Conservation (phyloP, 1,140 invertebrate species). For the Rhagoletis zephyria region DNA sequence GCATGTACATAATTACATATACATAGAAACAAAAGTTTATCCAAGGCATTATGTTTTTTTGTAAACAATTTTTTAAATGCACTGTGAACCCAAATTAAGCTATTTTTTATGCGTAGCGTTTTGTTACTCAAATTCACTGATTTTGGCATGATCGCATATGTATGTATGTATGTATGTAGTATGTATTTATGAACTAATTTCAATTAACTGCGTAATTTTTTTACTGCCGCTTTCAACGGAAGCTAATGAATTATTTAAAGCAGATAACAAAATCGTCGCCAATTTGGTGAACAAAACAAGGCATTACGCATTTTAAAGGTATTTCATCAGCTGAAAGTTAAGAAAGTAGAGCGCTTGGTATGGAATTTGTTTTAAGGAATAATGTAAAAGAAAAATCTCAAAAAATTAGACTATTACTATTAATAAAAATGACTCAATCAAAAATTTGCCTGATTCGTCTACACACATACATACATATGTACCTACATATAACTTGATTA, state of each 20-base stretch:
- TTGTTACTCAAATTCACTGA: no score
- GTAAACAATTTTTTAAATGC: not conserved
- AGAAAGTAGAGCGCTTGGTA: not conserved
- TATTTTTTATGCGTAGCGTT: not conserved
- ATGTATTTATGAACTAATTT: not conserved
- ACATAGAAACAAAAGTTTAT: no score
- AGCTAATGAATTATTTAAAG: constrained; percentile 27
- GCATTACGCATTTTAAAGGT: not conserved
- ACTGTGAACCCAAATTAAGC: not conserved
- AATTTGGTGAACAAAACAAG: not conserved
- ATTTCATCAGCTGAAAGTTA: not conserved
- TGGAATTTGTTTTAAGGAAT: no score
- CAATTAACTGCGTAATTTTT: not conserved
- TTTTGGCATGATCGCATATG: not conserved
- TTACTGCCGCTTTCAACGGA: not conserved
- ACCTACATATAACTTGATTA: not conserved
- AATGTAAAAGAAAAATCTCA: no score
- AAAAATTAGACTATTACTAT: no score
- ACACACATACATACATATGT: not conserved
- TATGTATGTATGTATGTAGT: no score
- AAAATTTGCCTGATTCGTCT: not conserved
- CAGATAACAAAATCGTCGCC: not conserved
- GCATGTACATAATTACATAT: no score
- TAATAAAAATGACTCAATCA: no score
- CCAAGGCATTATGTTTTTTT: constrained; percentile 2